These are phyloP conservation scores for Mycalesis mineus DNA, from an alignment of 2,888 invertebrate species.

Conservation along the genomic window DNA sequence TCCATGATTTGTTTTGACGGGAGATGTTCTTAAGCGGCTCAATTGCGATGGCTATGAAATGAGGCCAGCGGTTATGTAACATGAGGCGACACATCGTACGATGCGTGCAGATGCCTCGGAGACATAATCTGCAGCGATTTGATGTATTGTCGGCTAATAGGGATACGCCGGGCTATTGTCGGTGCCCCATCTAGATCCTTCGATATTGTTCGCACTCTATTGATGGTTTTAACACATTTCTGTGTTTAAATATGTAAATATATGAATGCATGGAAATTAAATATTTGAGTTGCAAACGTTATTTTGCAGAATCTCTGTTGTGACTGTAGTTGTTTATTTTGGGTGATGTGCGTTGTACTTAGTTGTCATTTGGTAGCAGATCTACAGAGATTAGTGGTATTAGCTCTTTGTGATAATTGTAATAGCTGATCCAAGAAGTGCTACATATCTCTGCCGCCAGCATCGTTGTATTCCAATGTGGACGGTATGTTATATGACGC, in stretches of 20 bases:
- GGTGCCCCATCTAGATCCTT: conserved; percentile 2
- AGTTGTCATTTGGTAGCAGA: no score
- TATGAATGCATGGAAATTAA: not conserved
- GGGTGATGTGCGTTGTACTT: no score
- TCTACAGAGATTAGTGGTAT: no score
- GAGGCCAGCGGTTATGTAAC: conserved; percentile 35
- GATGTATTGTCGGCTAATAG: conserved; percentile 22
- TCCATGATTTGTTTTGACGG: not conserved
- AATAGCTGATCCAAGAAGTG: no score
- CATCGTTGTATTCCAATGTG: no score
- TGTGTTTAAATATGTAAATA: not conserved
- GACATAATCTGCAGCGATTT: conserved; percentile 17
- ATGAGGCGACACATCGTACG: conserved; percentile 39
- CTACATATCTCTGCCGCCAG: no score
- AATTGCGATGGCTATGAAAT: conserved; percentile 9
- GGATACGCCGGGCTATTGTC: conserved; percentile 22
- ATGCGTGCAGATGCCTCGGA: conserved; percentile 26
- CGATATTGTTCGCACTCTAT: not conserved
- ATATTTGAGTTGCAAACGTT: not conserved
- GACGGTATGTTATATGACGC: no score
- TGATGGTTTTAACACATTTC: not conserved
- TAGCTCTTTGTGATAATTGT: no score
- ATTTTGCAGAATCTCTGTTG: not conserved
- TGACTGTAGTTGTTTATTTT: no score
- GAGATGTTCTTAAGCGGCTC: not conserved